phyloP scores from a whole-genome alignment of 2,888 invertebrate species.

The Heteromurus nitidus region DNA sequence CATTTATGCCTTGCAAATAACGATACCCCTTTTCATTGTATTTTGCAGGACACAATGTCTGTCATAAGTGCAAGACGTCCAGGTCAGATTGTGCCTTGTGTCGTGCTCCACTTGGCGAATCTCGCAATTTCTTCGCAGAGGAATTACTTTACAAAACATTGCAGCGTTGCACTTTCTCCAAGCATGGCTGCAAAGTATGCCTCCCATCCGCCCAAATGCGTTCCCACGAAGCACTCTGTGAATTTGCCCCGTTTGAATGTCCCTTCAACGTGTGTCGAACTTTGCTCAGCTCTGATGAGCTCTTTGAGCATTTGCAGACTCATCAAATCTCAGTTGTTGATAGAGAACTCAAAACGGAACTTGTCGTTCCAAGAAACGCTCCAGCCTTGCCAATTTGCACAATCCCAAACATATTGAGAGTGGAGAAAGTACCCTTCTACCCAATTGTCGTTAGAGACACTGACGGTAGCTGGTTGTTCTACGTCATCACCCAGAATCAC shows the following conservation, averaged over 20 bases:
- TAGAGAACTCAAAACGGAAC: slow-evolving; percentile 23
- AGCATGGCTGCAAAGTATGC: slow-evolving; percentile 47
- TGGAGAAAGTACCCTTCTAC: slow-evolving; percentile 38
- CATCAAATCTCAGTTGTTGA: slow-evolving; percentile 42
- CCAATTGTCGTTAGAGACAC: slow-evolving; percentile 48
- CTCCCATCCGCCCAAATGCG: slow-evolving; percentile 49
- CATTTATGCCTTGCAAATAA: too few species aligned
- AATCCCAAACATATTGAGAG: slow-evolving; percentile 50
- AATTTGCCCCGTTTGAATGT: slow-evolving; percentile 61
- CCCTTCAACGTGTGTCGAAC: slow-evolving; percentile 52
- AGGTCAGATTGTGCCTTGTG: slow-evolving; percentile 49
- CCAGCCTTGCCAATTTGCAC: slow-evolving; percentile 27
- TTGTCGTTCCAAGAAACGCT: slow-evolving; percentile 9
- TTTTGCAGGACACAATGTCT: slow-evolving; percentile 38
- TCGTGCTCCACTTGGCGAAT: slow-evolving; percentile 32
- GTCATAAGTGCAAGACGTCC: slow-evolving; percentile 29
- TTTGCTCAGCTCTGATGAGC: slow-evolving; percentile 35
- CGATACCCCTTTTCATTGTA: neutral
- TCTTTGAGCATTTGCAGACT: slow-evolving; percentile 48
- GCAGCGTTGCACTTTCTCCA: slow-evolving; percentile 36
- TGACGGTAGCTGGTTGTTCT: slow-evolving; percentile 55
- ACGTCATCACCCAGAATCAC: slow-evolving; percentile 36
- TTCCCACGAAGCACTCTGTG: slow-evolving; percentile 46
- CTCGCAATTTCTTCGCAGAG: slow-evolving; percentile 58
- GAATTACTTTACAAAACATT: slow-evolving; percentile 53